Evolutionary conservation across 2,797 vertebrate species (phyloP), one percentile per base, ranked within the genome.

Genomic region (Manis javanica): DNA sequence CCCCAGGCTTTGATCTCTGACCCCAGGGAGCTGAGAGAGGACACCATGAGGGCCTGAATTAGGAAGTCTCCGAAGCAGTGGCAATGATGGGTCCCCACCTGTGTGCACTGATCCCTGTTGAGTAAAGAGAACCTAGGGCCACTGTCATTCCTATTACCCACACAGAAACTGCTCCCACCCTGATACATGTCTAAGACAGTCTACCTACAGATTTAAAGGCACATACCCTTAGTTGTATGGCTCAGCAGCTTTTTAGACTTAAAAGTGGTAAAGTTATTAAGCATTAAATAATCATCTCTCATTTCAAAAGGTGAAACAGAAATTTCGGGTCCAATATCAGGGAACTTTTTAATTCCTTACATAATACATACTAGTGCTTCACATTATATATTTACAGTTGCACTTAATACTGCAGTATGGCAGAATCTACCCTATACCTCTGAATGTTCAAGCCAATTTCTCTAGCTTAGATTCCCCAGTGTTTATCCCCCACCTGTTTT

Each of bases 261-360:
- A 24, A 26, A 29, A 64, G 13, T 39, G 37, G 9, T 59, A 57
- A 83, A 68, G 42, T 75, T 21, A 46, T 55, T 78, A 71, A 3
- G 12, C 16, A 69, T 66, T 77, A 55, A 46, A 81, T 24, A 90
- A 19, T 1, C 7, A 71, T 49, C 9, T 53, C 26, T 66, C 7
- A 49, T 85, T 46, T 71, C 9, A 37, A 81, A 96, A 91, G 63
- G 53, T 26, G 16, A n/a, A 78, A 59, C 2, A 26, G 82, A 83
- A 37, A 61, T 39, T 3, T 55, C 39, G 19, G 31, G 19, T 34
- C 16, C 12, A 49, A 82, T 21, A 24, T 6, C 5, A 16, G 6
- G 77, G 49, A 53, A 46, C 6, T 55, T 42, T 15, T 51, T 55
- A 59, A 77, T 37, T 84, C 6, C 55, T 23, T 29, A 49, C 29